Percentiles rank a stretch among this genome's conserved stretches.
Conservation (phyloP, 1,140 invertebrate genomes). For the Stenopsyche tienmushanensis region DNA sequence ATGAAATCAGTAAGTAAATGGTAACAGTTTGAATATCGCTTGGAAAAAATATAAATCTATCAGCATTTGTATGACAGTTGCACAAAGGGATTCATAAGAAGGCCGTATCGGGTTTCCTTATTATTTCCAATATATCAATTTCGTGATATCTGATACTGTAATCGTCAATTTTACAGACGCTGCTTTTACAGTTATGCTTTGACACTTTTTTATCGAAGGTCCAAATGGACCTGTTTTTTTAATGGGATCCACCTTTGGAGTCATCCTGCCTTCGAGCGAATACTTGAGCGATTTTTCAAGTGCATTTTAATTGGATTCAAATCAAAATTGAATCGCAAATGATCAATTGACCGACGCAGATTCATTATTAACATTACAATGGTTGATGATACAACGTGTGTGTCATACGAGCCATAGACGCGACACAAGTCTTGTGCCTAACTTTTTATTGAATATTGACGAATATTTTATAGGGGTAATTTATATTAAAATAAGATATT, state of each 20-base stretch:
- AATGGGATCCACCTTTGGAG: not conserved
- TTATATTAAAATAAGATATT: no score
- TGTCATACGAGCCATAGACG: no score
- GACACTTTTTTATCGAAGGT: not conserved
- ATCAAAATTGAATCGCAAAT: constrained; percentile 1
- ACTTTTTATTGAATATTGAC: no score
- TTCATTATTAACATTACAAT: no score
- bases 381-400: no score
- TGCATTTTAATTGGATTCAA: no score
- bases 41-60: not conserved
- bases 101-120: not conserved
- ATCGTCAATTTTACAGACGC: constrained; percentile 5
- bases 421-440: no score
- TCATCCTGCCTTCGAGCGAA: not conserved
- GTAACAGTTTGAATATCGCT: not conserved
- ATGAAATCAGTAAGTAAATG: not conserved
- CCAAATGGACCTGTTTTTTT: not conserved
- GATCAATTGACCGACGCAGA: no score
- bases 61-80: not conserved
- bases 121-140: not conserved
- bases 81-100: not conserved
- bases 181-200: constrained; percentile 1
- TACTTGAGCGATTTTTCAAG: not conserved
- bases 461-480: no score
- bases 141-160: constrained; percentile 1